These are phyloP conservation scores for Troides helena DNA, from an alignment of 2,888 invertebrate genomes.

Conservation along the genomic window DNA sequence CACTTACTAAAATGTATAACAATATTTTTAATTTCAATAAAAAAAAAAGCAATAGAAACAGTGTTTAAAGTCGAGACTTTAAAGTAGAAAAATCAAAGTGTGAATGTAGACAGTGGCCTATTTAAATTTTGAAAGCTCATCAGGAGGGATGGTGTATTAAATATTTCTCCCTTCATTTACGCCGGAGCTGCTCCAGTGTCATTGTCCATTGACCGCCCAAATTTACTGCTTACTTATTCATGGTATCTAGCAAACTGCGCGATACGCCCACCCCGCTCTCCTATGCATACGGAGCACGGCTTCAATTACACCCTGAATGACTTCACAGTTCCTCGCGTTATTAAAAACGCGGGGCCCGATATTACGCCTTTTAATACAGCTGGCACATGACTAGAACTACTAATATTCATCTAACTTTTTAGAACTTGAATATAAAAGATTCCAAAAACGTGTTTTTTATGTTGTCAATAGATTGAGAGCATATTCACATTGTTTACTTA, in stretches of 20 bases:
- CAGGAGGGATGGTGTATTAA: slow-evolving; percentile 33
- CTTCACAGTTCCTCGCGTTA: slow-evolving; percentile 12
- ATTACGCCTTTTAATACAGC: not conserved
- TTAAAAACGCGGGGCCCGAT: slow-evolving; percentile 11
- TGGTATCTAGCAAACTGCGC: slow-evolving; percentile 48
- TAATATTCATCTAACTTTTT: not conserved
- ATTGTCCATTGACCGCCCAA: slow-evolving; percentile 53
- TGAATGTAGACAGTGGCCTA: slow-evolving; percentile 11
- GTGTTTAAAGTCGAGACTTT: not conserved
- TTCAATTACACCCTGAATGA: slow-evolving; percentile 55
- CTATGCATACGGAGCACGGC: slow-evolving; percentile 57
- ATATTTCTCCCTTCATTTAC: slow-evolving; percentile 30
- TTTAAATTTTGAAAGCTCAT: slow-evolving; percentile 38
- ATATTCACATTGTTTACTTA: too few species aligned
- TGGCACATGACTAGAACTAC: not conserved
- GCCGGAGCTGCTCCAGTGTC: slow-evolving; percentile 34
- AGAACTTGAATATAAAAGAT: not conserved
- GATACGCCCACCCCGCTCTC: slow-evolving; percentile 49
- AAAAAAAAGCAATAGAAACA: too few species aligned
- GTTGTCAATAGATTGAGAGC: too few species aligned
- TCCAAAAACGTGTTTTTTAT: not conserved
- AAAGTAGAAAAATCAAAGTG: not conserved
- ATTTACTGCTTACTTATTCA: slow-evolving; percentile 62
- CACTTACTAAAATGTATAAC: too few species aligned
- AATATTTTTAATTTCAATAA: too few species aligned